Percentiles rank a stretch among this genome's conserved stretches.
phyloP scores from a whole-genome alignment of 1,140 invertebrate genomes.

The Tetramorium simillimum region DNA sequence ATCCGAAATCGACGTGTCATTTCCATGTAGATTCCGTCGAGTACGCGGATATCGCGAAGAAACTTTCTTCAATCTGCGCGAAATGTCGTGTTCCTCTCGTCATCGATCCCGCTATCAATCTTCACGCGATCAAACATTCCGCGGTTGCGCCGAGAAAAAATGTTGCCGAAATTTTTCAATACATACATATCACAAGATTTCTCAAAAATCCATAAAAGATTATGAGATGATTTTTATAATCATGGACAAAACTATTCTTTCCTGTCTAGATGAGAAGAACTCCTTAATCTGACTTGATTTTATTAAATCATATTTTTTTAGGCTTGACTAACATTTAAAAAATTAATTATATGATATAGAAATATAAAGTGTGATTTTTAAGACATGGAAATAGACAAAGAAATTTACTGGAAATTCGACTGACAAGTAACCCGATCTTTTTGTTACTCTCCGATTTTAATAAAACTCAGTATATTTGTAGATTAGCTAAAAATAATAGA shows the following conservation, averaged over 20 bases:
- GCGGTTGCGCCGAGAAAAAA: neutral
- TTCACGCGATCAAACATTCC: neutral
- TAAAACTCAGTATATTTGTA: too few species aligned
- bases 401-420: neutral
- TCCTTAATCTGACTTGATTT: too few species aligned
- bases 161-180: neutral
- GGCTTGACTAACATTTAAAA: neutral
- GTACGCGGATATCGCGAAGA: conserved; percentile 33
- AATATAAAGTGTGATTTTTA: too few species aligned
- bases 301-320: neutral
- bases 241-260: neutral
- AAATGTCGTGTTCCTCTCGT: conserved; percentile 43
- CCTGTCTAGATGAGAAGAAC: neutral
- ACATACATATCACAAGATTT: too few species aligned
- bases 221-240: neutral
- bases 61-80: conserved; percentile 7
- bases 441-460: too few species aligned
- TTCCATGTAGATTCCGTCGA: conserved; percentile 73
- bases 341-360: neutral
- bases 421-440: too few species aligned
- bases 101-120: conserved; percentile 29
- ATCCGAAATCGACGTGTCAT: conserved; percentile 69
- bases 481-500: too few species aligned
- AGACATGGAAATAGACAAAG: neutral
- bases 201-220: neutral